Conservation (phyloP, 2,113 vertebrate genomes). For the Ranitomeya imitator region DNA sequence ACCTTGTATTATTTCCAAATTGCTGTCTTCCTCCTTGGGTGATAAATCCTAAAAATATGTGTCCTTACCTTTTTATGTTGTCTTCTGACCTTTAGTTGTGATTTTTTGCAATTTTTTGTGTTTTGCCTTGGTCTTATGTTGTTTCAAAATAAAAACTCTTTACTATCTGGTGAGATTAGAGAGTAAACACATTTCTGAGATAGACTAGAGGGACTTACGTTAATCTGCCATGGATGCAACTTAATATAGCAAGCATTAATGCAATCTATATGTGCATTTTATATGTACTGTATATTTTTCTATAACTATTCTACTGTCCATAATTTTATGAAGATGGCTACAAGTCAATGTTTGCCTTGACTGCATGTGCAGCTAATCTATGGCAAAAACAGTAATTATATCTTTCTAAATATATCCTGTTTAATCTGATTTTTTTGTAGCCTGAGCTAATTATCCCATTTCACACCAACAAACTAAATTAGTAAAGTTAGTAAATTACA, state of each 20-base stretch:
- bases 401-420: conserved; percentile 40
- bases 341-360: conserved; percentile 2
- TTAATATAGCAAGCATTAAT: neutral
- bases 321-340: neutral
- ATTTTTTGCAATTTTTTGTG: too few relatives aligned
- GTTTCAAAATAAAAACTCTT: too few relatives aligned
- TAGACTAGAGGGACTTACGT: neutral
- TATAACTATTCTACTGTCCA: neutral
- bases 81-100: too few relatives aligned
- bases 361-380: conserved; percentile 27
- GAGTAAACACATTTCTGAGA: too few relatives aligned
- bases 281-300: too few relatives aligned
- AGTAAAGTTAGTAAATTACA: conserved; percentile 44
- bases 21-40: too few relatives aligned
- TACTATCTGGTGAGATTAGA: too few relatives aligned
- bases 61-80: too few relatives aligned
- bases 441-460: conserved; percentile 35
- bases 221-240: neutral
- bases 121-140: too few relatives aligned
- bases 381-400: conserved; percentile 39
- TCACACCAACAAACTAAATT: conserved; percentile 39
- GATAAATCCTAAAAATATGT: too few relatives aligned
- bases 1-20: too few relatives aligned
- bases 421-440: conserved; percentile 44
- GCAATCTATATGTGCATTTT: too few relatives aligned